Conservation (phyloP, 2,888 invertebrate genomes). For the Dascillus cervinus region DNA sequence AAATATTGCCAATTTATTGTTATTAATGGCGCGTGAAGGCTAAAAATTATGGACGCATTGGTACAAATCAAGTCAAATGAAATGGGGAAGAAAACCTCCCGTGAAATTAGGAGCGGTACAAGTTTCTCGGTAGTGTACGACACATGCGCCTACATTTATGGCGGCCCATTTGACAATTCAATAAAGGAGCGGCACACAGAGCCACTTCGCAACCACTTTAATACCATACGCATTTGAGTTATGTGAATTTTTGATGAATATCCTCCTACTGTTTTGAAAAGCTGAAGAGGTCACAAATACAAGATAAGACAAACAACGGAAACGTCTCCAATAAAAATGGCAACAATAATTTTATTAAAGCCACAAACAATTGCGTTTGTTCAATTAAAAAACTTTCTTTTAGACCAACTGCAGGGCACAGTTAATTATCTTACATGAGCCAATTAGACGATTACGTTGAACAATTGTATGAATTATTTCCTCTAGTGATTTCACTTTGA, state of each 20-base stretch:
- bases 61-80: too few relatives aligned
- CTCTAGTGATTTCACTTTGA: too few relatives aligned
- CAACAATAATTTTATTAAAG: conserved; percentile 4
- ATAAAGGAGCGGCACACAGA: conserved; percentile 28
- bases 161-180: conserved; percentile 25
- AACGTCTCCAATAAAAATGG: too few relatives aligned
- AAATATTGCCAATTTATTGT: too few relatives aligned
- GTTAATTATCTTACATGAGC: conserved; percentile 3
- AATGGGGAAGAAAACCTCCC: too few relatives aligned
- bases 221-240: conserved; percentile 1
- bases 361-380: conserved; percentile 3
- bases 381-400: conserved; percentile 6
- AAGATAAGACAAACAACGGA: too few relatives aligned
- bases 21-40: too few relatives aligned
- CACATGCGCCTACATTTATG: conserved; percentile 20
- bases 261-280: too few relatives aligned
- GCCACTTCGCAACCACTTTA: conserved; percentile 20
- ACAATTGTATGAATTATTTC: conserved; percentile 2
- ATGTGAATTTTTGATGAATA: not conserved
- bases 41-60: too few relatives aligned
- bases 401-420: conserved; percentile 1
- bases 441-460: conserved; percentile 5
- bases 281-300: too few relatives aligned
- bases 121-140: not conserved
- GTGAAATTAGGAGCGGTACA: too few relatives aligned